Evolutionary conservation across 2,888 invertebrate species (phyloP), one percentile per base, ranked within the genome.

Genomic region (Elmis aenea): DNA sequence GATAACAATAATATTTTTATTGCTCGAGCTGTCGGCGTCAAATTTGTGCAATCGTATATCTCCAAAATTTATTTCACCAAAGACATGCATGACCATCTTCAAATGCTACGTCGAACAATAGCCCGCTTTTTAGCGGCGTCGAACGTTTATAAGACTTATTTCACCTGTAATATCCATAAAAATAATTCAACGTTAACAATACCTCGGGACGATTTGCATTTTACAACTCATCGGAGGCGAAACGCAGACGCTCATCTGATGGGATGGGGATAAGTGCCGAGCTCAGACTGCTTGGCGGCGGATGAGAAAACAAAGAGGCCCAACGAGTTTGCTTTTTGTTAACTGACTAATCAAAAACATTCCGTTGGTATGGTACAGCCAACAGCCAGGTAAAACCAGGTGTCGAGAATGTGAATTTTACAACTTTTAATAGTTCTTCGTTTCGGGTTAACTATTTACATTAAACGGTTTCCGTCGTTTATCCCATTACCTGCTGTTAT

Each of bases 101-200:
- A 31, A 26, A 29, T 18, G 36, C 33, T 36, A 25, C 26, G 36
- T 36, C 24, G 39, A 38, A 48, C 46, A 48, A 46, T 46, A 38
- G 42, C 27, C 13, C 14, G 30, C 47, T 45, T 45, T 46, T 42
- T 44, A 38, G 43, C 33, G 38, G 41, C 35, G 37, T 42, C 26
- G 33, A 45, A 38, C 38, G 42, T 35, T 44, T 43, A 38, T 38
- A 43, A 46, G 42, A 40, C 48, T 47, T 50, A 48, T 50, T 51
- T 53, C 51, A 51, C 50, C 50, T 49, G 53, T 54, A 51, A 50
- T 50, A 39, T 48, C 42, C 51, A 47, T 54, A 52, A 54, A 54
- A 51, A 54, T 54, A 52, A 52, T 51, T 52, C 51, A 49, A 50
- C 42, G 45, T 50, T 52, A 54, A 54, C 54, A 54, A 54, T 53